A percentile compares a stretch with the other conserved stretches of the same genome.
These are phyloP conservation scores for Dendrolimus houi DNA, from an alignment of 2,888 invertebrate genomes.

Conservation along the genomic window DNA sequence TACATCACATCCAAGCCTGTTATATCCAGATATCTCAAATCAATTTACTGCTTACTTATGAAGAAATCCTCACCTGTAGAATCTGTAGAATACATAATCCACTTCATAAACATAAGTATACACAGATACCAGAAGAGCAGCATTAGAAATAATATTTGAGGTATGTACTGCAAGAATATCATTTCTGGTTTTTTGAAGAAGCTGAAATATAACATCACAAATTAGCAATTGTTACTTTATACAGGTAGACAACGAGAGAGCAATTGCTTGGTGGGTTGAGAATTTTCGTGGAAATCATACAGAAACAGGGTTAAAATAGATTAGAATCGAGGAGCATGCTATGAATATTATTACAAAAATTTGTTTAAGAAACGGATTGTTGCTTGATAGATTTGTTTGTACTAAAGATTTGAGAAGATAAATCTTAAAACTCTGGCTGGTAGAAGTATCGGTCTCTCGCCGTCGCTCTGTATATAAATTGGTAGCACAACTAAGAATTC, in stretches of 20 bases:
- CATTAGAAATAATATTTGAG: conserved; percentile 81
- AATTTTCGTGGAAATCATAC: too few relatives aligned
- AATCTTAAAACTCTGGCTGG: too few relatives aligned
- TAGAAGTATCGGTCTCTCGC: not conserved
- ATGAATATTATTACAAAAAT: too few relatives aligned
- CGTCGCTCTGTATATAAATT: conserved; percentile 1
- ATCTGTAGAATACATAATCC: conserved; percentile 75
- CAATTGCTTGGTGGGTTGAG: conserved; percentile 4
- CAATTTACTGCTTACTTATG: too few relatives aligned
- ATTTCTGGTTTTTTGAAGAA: conserved; percentile 64
- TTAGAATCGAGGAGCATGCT: not conserved
- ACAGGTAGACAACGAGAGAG: not conserved
- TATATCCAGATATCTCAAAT: too few relatives aligned
- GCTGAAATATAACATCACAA: conserved; percentile 34
- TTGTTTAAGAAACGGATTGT: too few relatives aligned
- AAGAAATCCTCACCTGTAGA: conserved; percentile 34
- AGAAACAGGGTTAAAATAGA: not conserved
- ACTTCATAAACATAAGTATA: conserved; percentile 82
- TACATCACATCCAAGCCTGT: too few relatives aligned
- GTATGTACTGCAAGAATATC: conserved; percentile 80
- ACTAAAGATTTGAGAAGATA: too few relatives aligned
- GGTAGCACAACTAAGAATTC: conserved; percentile 27
- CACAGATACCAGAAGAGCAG: conserved; percentile 82
- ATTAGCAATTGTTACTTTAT: not conserved
- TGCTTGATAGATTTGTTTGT: too few relatives aligned